Evolutionary conservation across 2,888 invertebrate species (phyloP), one percentile per base, ranked within the genome.

Genomic region (Chrysotoxum bicinctum): DNA sequence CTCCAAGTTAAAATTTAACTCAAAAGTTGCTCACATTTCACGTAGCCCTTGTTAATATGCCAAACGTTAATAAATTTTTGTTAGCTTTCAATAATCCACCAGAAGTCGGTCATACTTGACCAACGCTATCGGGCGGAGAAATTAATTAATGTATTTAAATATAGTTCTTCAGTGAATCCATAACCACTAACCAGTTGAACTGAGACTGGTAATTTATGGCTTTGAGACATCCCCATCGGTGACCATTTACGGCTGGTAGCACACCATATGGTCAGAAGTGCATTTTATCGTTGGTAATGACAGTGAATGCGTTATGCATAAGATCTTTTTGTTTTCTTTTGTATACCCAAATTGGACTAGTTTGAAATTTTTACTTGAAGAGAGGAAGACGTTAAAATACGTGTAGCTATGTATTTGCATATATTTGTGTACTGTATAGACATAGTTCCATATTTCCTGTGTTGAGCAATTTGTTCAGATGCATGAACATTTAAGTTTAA

Each of bases 141-240:
- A 75, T 64, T 75, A 76, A 76, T 81, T 81, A 64, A 64, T 80
- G 79, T 74, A 74, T 74, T 73, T 60, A 6, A 50, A 66, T 52
- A 43, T 52, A 43, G 14, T 23, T 50, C 40, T 35, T 19, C 50
- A 50, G 26, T 69, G 74, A 68, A 74, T 80, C 23, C 23, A 50
- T 23, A 23, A 50, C 23, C 66, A 80, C 68, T 52, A 74, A 80
- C 79, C 60, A 60, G 68, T 75, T 62, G 19, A 60, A 54, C 50
- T 62, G 23, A 40, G 45, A 35, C 56, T 21, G 1, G 21, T 21
- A 37, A 80, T 69, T 73, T 75, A 75, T 75, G 62, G 52, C 23
- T 21, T 35, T 60, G 30, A 54, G 54, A 48, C 62, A 37, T 69
- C 68, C 60, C 68, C 60, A 62, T 43, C 21, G 74, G 16, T 62